These are phyloP conservation scores for Drosophila nebulosa DNA, from an alignment of 1,140 invertebrate species.

Conservation along the genomic window DNA sequence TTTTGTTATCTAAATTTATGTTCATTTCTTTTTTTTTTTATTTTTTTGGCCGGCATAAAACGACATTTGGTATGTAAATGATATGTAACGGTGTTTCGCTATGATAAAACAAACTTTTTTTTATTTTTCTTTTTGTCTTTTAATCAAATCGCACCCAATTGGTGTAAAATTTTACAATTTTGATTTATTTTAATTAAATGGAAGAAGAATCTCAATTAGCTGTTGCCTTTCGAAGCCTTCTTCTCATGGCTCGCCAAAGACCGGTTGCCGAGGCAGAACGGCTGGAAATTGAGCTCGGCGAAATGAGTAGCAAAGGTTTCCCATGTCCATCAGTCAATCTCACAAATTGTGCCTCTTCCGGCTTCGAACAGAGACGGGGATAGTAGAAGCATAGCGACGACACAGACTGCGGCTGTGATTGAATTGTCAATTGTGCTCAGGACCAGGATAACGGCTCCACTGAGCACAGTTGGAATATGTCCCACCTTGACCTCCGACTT, in stretches of 20 bases:
- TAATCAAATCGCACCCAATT: background rate
- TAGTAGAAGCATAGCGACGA: constrained; percentile 50
- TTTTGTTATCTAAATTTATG: background rate
- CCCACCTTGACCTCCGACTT: background rate
- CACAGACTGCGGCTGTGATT: constrained; percentile 39
- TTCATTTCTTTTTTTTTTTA: background rate
- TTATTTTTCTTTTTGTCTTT: background rate
- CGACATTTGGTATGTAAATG: background rate
- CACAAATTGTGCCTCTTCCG: constrained; percentile 49
- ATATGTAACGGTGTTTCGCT: background rate
- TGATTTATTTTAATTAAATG: background rate
- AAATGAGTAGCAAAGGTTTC: constrained; percentile 37
- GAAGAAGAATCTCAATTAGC: background rate
- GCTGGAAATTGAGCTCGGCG: constrained; percentile 1
- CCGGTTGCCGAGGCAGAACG: background rate
- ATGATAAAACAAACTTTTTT: background rate
- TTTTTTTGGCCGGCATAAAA: too few species aligned
- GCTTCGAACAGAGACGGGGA: constrained; percentile 40
- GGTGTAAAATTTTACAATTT: background rate
- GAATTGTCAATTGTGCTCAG: constrained; percentile 23
- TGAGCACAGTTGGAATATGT: background rate
- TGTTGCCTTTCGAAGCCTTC: background rate
- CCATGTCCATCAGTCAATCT: constrained; percentile 42
- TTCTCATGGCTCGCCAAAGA: background rate
- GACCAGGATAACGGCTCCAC: background rate